Conservation (phyloP, 2,113 vertebrate species). For the Vulpes lagopus region DNA sequence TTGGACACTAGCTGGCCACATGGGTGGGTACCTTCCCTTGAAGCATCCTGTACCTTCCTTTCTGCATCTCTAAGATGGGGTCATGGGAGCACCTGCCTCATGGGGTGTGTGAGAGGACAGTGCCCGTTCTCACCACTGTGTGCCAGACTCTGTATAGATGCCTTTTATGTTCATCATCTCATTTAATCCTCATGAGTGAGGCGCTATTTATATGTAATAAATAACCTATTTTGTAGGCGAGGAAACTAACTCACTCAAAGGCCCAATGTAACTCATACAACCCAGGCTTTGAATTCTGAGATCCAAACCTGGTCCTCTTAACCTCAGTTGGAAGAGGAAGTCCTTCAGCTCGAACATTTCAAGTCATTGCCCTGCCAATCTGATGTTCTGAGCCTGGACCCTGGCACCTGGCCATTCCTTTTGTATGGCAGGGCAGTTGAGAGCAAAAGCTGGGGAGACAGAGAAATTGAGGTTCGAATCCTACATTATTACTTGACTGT, state of each 20-base stretch:
- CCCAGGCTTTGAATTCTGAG: not conserved
- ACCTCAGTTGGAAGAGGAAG: not conserved
- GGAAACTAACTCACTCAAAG: not conserved
- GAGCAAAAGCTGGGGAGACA: not conserved
- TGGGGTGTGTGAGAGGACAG: not conserved
- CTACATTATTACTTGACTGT: not conserved
- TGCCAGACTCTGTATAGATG: not conserved
- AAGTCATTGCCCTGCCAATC: too few relatives aligned
- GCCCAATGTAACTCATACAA: not conserved
- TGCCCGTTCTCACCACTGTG: accelerated
- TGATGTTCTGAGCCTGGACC: not conserved
- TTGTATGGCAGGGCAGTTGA: accelerated
- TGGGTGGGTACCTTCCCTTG: not conserved
- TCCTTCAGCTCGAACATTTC: not conserved
- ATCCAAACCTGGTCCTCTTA: not conserved
- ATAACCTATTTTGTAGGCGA: not conserved
- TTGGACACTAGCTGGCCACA: accelerated
- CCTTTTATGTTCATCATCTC: not conserved
- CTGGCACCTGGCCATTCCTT: not conserved
- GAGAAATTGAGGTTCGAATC: not conserved
- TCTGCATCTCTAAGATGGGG: not conserved
- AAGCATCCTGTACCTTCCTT: not conserved
- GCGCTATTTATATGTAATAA: not conserved
- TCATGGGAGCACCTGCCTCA: not conserved
- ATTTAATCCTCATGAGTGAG: not conserved